Percentiles rank a stretch among this genome's conserved stretches.
These are phyloP conservation scores for Calliphora vicina DNA, from an alignment of 1,140 invertebrate species.

Conservation along the genomic window DNA sequence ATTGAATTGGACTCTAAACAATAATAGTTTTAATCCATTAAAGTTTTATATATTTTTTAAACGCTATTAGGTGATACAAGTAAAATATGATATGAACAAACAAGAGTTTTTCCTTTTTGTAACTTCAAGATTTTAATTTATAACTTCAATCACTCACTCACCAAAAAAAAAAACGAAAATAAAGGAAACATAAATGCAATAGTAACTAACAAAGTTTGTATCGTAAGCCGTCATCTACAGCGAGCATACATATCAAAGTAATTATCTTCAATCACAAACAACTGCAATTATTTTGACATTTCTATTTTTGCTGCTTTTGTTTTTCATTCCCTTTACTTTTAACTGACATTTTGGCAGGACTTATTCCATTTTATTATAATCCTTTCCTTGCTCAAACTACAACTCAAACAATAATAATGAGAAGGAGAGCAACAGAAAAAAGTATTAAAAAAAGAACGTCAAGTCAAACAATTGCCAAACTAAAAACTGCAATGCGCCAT, in stretches of 20 bases:
- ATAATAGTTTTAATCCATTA: too few species aligned
- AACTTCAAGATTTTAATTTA: too few species aligned
- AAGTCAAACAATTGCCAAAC: conserved; percentile 30
- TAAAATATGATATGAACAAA: too few species aligned
- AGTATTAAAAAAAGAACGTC: neutral
- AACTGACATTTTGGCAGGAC: conserved; percentile 28
- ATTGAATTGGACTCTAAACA: too few species aligned
- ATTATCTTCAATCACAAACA: conserved; percentile 34
- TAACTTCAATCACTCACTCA: too few species aligned
- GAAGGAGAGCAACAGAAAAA: neutral
- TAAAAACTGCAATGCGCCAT: conserved; percentile 23
- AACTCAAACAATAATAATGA: neutral
- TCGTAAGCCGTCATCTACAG: too few species aligned
- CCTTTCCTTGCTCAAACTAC: neutral
- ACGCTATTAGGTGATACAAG: too few species aligned
- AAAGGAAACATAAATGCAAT: too few species aligned
- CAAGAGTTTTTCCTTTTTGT: too few species aligned
- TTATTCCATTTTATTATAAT: neutral
- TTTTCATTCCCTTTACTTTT: neutral
- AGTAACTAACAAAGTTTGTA: too few species aligned
- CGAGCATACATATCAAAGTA: conserved; percentile 24
- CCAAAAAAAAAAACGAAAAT: too few species aligned
- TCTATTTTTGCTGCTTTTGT: neutral
- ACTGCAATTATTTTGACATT: conserved; percentile 34
- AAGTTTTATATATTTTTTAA: too few species aligned